These are phyloP conservation scores for Macrosoma leucophasiata DNA, from an alignment of 2,888 invertebrate genomes.

Conservation along the genomic window DNA sequence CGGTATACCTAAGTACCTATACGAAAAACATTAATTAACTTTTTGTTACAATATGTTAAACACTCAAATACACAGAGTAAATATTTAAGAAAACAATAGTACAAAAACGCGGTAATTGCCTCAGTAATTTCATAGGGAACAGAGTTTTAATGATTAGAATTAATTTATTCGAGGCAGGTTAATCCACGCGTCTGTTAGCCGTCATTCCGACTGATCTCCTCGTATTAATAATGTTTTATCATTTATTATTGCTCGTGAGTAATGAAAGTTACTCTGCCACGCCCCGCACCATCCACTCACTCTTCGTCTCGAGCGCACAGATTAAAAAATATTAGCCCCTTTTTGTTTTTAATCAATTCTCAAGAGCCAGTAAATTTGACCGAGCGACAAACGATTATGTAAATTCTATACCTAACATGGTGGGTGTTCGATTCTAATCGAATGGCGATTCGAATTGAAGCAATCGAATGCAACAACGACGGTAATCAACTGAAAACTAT, in stretches of 20 bases:
- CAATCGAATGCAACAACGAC: constrained; percentile 17
- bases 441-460: constrained; percentile 18
- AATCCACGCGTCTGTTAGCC: constrained; percentile 52
- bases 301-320: constrained; percentile 68
- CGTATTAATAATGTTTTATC: constrained; percentile 75
- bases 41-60: no score
- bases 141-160: constrained; percentile 67
- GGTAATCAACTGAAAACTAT: no score
- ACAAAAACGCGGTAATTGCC: no score
- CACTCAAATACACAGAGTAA: no score
- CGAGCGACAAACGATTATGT: constrained; percentile 61
- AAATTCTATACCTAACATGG: constrained; percentile 28
- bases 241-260: constrained; percentile 72
- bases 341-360: constrained; percentile 47
- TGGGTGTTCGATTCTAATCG: constrained; percentile 25
- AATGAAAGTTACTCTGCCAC: constrained; percentile 71
- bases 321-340: constrained; percentile 40
- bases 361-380: constrained; percentile 48
- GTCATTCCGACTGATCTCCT: constrained; percentile 61
- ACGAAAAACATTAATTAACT: no score
- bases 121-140: no score
- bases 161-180: constrained; percentile 65
- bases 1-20: no score
- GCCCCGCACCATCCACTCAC: constrained; percentile 66
- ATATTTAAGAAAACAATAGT: no score